Conservation (phyloP, 2,888 invertebrate species). For the Nomada fucata region DNA sequence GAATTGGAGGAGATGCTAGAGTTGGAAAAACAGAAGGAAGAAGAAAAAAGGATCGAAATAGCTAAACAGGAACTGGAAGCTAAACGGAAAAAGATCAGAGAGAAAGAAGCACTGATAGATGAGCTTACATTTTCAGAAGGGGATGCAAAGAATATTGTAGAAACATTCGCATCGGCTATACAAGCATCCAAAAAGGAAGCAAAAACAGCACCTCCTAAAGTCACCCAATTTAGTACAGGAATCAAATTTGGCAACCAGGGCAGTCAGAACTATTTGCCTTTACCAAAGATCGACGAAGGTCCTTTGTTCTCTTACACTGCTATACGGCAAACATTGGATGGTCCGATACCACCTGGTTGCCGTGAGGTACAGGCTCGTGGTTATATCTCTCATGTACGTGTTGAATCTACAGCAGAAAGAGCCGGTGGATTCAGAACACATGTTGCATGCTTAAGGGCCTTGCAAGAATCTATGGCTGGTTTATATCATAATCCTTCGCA, state of each 20-base stretch:
- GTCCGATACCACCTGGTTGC: conserved; percentile 89
- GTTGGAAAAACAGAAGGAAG: conserved; percentile 91
- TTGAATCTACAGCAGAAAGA: conserved; percentile 90
- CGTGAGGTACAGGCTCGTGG: conserved; percentile 88
- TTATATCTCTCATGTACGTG: conserved; percentile 91
- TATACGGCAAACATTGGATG: conserved; percentile 85
- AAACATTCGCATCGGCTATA: conserved; percentile 90
- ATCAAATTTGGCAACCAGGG: conserved; percentile 91
- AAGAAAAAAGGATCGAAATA: conserved; percentile 89
- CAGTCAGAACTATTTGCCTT: conserved; percentile 87
- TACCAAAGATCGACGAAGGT: conserved; percentile 91
- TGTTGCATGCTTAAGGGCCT: conserved; percentile 93
- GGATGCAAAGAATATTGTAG: conserved; percentile 94
- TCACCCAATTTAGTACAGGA: conserved; percentile 93
- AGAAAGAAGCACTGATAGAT: conserved; percentile 96
- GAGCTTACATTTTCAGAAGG: conserved; percentile 97
- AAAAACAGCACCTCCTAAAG: conserved; percentile 84
- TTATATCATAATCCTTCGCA: conserved; percentile 85
- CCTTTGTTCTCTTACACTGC: conserved; percentile 90
- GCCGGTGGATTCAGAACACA: conserved; percentile 95
- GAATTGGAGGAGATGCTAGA: conserved; percentile 94
- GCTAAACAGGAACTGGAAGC: conserved; percentile 87
- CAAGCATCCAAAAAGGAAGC: conserved; percentile 89
- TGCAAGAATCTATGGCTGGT: conserved; percentile 95
- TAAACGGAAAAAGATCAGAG: conserved; percentile 92